These are phyloP conservation scores for Motacilla tschutschensis DNA, from an alignment of 2,113 vertebrate genomes.

Conservation along the genomic window DNA sequence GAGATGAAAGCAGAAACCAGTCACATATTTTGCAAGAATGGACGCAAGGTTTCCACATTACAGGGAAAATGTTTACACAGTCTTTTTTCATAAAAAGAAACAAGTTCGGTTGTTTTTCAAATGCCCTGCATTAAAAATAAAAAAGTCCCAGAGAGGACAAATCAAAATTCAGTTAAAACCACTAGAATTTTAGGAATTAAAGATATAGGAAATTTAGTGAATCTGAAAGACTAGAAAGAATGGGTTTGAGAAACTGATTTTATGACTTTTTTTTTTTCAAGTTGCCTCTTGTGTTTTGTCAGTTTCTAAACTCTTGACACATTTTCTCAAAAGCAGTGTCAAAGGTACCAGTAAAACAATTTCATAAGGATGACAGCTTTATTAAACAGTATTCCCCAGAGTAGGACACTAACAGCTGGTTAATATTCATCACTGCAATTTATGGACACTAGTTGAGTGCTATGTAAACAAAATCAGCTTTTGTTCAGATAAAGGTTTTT, in stretches of 20 bases:
- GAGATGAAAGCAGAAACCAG: neutral
- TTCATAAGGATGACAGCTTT: neutral
- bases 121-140: neutral
- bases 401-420: neutral
- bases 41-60: neutral
- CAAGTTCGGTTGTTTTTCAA: neutral
- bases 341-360: neutral
- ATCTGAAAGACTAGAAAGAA: neutral
- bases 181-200: neutral
- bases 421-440: neutral
- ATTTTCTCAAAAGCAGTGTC: neutral
- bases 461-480: neutral
- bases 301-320: neutral
- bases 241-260: neutral
- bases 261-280: neutral
- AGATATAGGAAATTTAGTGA: neutral
- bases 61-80: neutral
- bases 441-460: neutral
- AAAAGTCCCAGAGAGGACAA: accelerated
- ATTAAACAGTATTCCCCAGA: neutral
- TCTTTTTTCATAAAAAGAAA: neutral
- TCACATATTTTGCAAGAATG: neutral
- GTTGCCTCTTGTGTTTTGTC: neutral
- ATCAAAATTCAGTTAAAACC: accelerated
- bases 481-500: neutral